A percentile compares a stretch with the other conserved stretches of the same genome.
phyloP scores from a whole-genome alignment of 2,797 vertebrate genomes.

The Mormyrops boulengeri region DNA sequence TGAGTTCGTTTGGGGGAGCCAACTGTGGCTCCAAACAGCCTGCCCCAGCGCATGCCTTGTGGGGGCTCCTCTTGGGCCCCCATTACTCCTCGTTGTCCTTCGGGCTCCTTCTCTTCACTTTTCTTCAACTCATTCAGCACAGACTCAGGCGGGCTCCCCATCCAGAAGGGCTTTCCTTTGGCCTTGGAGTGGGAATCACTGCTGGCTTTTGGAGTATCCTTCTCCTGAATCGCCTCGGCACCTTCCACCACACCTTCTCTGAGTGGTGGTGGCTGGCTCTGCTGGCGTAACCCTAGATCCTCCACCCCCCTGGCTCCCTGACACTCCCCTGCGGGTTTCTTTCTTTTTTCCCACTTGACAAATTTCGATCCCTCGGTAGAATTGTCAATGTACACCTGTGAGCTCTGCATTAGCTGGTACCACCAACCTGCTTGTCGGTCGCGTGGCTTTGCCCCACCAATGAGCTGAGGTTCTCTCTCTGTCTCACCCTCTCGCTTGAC shows the following conservation, averaged over 20 bases:
- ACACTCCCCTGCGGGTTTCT: constrained; percentile 37
- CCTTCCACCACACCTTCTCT: constrained; percentile 66
- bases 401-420: constrained; percentile 65
- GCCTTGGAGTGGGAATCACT: constrained; percentile 31
- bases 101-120: constrained; percentile 55
- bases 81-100: constrained; percentile 19
- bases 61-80: constrained; percentile 32
- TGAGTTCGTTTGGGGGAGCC: constrained; percentile 57
- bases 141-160: constrained; percentile 71
- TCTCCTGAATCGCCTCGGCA: constrained; percentile 61
- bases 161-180: constrained; percentile 60
- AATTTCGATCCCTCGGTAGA: constrained; percentile 52
- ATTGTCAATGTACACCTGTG: constrained; percentile 64
- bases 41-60: constrained; percentile 75
- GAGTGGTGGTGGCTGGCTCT: constrained; percentile 52
- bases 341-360: constrained; percentile 46
- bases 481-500: constrained; percentile 28
- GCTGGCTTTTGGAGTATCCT: constrained; percentile 29
- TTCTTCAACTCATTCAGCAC: constrained; percentile 64
- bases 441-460: constrained; percentile 37
- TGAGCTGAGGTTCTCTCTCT: constrained; percentile 26
- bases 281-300: constrained; percentile 46
- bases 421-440: constrained; percentile 63
- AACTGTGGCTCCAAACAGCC: constrained; percentile 76
- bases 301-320: constrained; percentile 28